phyloP scores from a whole-genome alignment of 1,140 invertebrate genomes.

The Macrocentrus cingulum region DNA sequence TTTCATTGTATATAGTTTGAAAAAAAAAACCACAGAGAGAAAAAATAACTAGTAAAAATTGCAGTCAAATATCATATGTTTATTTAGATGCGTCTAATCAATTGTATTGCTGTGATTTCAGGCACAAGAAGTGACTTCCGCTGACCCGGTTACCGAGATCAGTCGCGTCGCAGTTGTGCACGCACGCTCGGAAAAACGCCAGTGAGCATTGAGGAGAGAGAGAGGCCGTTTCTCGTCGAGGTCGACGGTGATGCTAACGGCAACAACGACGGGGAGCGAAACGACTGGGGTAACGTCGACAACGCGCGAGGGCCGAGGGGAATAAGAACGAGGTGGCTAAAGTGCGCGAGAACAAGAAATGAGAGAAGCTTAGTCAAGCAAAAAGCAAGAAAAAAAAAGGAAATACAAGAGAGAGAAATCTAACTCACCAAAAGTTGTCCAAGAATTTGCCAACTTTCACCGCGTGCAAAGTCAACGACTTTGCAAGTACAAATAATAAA shows the following conservation, averaged over 20 bases:
- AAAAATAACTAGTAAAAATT: no score
- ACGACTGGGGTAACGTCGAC: constrained; percentile 10
- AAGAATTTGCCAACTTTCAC: constrained; percentile 11
- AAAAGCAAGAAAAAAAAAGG: no score
- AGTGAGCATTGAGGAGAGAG: constrained; percentile 1
- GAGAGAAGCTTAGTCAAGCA: not conserved
- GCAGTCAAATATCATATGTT: no score
- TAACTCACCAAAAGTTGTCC: not conserved
- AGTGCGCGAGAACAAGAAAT: constrained; percentile 25
- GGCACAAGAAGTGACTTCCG: constrained; percentile 16
- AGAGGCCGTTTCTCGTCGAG: constrained; percentile 8
- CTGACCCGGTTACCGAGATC: constrained; percentile 21
- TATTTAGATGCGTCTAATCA: no score
- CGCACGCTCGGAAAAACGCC: constrained; percentile 7
- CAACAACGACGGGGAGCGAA: constrained; percentile 17
- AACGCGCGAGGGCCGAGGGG: constrained; percentile 21
- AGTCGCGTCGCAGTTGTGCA: constrained; percentile 15
- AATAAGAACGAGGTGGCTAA: constrained; percentile 15
- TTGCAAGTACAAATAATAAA: no score
- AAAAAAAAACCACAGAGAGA: not conserved
- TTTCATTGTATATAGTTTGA: no score
- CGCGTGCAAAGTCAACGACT: constrained; percentile 10
- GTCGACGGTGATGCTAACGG: constrained; percentile 4
- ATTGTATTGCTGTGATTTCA: constrained; percentile 21
- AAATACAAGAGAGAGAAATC: no score